Percentiles rank a stretch among this genome's conserved stretches.
These are phyloP conservation scores for Elymnias hypermnestra DNA, from an alignment of 1,140 invertebrate species.

Conservation along the genomic window DNA sequence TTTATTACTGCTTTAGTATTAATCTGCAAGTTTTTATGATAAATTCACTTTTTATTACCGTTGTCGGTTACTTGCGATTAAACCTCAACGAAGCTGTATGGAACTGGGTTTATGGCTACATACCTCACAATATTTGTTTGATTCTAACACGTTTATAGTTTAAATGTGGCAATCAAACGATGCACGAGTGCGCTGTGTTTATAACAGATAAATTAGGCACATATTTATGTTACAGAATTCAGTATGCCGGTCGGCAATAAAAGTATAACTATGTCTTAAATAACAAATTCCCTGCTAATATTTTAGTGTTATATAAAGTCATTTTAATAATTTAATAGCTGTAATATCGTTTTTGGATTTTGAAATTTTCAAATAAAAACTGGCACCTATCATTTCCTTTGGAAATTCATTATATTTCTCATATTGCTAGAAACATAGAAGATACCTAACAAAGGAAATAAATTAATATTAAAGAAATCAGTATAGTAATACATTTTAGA, in stretches of 20 bases:
- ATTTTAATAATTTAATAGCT: too few relatives aligned
- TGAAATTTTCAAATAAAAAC: neutral
- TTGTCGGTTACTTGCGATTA: constrained; percentile 29
- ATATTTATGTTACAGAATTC: neutral
- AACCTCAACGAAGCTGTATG: constrained; percentile 24
- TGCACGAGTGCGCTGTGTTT: constrained; percentile 7
- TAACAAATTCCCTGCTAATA: too few relatives aligned
- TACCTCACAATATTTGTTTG: constrained; percentile 22
- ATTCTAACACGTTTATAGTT: constrained; percentile 18
- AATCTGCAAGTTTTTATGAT: constrained; percentile 68
- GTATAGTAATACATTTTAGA: too few relatives aligned
- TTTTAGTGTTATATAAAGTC: too few relatives aligned
- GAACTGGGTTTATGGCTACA: constrained; percentile 39
- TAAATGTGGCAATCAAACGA: constrained; percentile 9
- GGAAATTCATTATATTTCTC: too few relatives aligned
- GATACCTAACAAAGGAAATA: too few relatives aligned
- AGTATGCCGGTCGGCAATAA: neutral
- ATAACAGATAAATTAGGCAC: neutral
- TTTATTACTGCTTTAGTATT: constrained; percentile 56
- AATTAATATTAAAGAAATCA: too few relatives aligned
- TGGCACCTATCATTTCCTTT: too few relatives aligned
- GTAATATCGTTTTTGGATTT: too few relatives aligned
- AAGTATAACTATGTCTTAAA: too few relatives aligned
- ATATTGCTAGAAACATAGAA: too few relatives aligned
- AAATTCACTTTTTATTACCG: constrained; percentile 54